A percentile compares a stretch with the other conserved stretches of the same genome.
Evolutionary conservation across 2,797 vertebrate species (phyloP).

Genomic region (Gorsachius magnificus): DNA sequence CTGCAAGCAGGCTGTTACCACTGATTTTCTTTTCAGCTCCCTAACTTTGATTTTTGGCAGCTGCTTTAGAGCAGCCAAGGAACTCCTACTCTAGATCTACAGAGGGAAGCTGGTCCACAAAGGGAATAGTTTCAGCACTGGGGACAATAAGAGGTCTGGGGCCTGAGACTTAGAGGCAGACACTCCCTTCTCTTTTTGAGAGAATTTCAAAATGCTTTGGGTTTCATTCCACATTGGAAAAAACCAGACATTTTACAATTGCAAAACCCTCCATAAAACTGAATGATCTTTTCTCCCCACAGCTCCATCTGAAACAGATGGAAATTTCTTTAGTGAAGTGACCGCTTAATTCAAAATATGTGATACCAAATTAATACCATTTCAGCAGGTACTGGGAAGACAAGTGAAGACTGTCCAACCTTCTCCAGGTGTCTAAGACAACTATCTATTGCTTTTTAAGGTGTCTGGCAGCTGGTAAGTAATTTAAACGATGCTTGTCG

Average conservation of each 20-base stretch:
- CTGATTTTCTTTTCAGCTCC: background rate
- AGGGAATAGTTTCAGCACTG: background rate
- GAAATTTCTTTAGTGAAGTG: slow-evolving; percentile 37
- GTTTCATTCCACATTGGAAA: slow-evolving; percentile 28
- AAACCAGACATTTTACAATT: background rate
- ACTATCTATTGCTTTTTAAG: slow-evolving; percentile 14
- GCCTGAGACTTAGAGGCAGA: background rate
- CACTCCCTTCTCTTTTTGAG: slow-evolving; percentile 1
- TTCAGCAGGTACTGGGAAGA: slow-evolving; percentile 26
- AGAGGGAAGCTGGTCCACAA: background rate
- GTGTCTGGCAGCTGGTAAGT: slow-evolving; percentile 37
- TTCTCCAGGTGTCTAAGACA: slow-evolving; percentile 27
- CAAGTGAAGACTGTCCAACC: background rate
- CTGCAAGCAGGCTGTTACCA: background rate
- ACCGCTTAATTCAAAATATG: slow-evolving; percentile 42
- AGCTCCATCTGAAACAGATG: slow-evolving; percentile 50
- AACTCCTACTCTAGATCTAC: background rate
- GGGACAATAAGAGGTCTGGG: slow-evolving; percentile 19
- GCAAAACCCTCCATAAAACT: slow-evolving; percentile 42
- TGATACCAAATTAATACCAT: slow-evolving; percentile 19
- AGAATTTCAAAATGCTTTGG: slow-evolving; percentile 48
- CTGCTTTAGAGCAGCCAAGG: background rate
- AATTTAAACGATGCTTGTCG: slow-evolving; percentile 30
- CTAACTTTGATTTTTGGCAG: background rate
- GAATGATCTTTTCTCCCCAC: background rate